Conservation (phyloP, 1,140 invertebrate species). For the Campoletis sonorensis region DNA sequence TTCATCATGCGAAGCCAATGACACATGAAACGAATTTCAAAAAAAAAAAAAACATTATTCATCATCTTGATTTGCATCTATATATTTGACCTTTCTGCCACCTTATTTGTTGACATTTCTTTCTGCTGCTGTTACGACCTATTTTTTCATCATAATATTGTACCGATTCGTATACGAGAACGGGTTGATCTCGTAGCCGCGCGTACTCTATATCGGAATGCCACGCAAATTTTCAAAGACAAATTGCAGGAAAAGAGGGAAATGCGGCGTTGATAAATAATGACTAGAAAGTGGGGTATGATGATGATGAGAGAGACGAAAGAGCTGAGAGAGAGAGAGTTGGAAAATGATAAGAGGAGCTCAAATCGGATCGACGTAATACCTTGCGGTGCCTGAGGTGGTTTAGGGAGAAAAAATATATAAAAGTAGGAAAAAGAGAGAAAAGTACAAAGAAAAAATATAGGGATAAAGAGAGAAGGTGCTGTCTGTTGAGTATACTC, state of each 20-base stretch:
- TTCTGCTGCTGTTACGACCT: no score
- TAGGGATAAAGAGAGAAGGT: background rate
- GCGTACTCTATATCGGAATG: no score
- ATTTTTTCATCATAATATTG: no score
- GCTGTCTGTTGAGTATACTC: background rate
- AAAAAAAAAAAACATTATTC: no score
- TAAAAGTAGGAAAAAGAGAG: background rate
- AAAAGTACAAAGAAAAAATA: background rate
- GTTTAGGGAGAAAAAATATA: background rate
- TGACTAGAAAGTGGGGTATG: background rate
- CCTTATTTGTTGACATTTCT: no score
- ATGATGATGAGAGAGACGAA: constrained; percentile 4
- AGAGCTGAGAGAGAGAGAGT: background rate
- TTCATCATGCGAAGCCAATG: no score
- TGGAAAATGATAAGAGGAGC: no score
- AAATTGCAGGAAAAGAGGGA: background rate
- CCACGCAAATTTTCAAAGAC: background rate
- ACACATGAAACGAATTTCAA: no score
- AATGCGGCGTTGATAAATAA: constrained; percentile 14
- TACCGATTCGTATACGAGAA: no score
- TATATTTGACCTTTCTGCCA: no score
- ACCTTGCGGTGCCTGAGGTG: background rate
- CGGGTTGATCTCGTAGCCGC: no score
- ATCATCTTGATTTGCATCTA: no score
- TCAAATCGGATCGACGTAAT: constrained; percentile 12